Percentiles rank a stretch among this genome's conserved stretches.
phyloP scores from a whole-genome alignment of 2,888 invertebrate species.

The Dryomyza anilis region DNA sequence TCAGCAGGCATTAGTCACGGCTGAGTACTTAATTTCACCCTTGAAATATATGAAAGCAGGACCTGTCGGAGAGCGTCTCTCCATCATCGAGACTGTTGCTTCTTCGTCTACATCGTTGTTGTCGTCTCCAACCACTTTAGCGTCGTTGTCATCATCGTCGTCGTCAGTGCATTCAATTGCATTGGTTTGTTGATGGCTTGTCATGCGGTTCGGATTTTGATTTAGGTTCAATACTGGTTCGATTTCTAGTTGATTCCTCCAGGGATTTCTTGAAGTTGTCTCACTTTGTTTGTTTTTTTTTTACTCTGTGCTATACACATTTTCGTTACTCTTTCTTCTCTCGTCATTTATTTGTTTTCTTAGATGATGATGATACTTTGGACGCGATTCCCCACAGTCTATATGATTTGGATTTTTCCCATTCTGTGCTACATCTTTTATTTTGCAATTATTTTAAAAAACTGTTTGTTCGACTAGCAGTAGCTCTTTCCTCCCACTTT shows the following conservation, averaged over 20 bases:
- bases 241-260: conserved; percentile 16
- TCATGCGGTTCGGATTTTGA: conserved; percentile 12
- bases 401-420: not conserved
- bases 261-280: conserved; percentile 7
- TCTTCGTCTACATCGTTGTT: not conserved
- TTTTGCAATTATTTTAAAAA: conserved; percentile 28
- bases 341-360: conserved; percentile 20
- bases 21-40: conserved; percentile 56
- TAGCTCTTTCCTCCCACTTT: no score
- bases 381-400: conserved; percentile 7
- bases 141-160: no score
- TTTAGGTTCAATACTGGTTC: conserved; percentile 6
- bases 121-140: not conserved
- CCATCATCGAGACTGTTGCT: not conserved
- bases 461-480: not conserved
- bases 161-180: not conserved
- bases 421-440: conserved; percentile 31
- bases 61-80: not conserved
- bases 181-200: conserved; percentile 9
- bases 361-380: not conserved
- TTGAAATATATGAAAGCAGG: conserved; percentile 39
- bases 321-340: not conserved
- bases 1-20: conserved; percentile 51
- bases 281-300: not conserved
- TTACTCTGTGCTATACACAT: not conserved